phyloP scores from a whole-genome alignment of 2,888 invertebrate species.

The Conchocele bisecta region DNA sequence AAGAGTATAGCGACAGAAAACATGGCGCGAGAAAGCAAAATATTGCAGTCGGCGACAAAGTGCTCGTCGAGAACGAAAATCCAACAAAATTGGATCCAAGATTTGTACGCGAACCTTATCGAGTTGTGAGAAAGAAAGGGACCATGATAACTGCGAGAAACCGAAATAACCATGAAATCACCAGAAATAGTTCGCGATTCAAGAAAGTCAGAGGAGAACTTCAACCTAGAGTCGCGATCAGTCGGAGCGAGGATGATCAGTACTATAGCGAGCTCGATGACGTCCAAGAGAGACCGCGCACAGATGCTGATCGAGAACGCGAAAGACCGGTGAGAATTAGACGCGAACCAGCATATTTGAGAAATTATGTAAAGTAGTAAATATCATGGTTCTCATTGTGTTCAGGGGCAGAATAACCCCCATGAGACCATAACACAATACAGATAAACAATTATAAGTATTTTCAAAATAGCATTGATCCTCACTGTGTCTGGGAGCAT shows the following conservation, averaged over 20 bases:
- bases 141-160: slow-evolving; percentile 15
- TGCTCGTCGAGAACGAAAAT: slow-evolving; percentile 10
- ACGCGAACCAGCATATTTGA: background rate
- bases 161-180: background rate
- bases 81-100: slow-evolving; percentile 9
- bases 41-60: slow-evolving; percentile 4
- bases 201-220: slow-evolving; percentile 21
- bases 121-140: slow-evolving; percentile 9
- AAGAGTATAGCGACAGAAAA: slow-evolving; percentile 7
- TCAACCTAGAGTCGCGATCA: too few relatives aligned
- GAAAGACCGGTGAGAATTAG: background rate
- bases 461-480: too few relatives aligned
- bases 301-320: too few relatives aligned
- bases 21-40: background rate
- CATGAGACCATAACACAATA: too few relatives aligned
- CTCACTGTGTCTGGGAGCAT: too few relatives aligned
- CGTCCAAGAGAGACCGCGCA: too few relatives aligned
- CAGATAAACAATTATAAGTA: too few relatives aligned
- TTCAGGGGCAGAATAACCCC: slow-evolving; percentile 10
- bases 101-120: slow-evolving; percentile 3
- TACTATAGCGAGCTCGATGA: too few relatives aligned
- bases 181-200: slow-evolving; percentile 14
- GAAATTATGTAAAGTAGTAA: background rate
- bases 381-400: background rate
- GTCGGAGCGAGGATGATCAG: too few relatives aligned